A percentile compares a stretch with the other conserved stretches of the same genome.
These are phyloP conservation scores for Camponotus floridanus DNA, from an alignment of 1,140 invertebrate species.

Conservation along the genomic window DNA sequence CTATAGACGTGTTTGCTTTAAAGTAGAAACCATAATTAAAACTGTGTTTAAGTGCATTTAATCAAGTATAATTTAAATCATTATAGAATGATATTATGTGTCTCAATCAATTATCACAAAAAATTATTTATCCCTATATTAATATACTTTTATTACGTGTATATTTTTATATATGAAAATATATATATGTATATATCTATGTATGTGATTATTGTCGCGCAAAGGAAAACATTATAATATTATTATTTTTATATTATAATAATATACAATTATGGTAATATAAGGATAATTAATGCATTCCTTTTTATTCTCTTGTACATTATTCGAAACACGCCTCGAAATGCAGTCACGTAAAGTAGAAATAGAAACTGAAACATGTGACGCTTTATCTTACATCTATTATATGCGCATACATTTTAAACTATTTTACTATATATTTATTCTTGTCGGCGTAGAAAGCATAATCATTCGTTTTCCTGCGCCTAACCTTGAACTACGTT, in stretches of 20 bases:
- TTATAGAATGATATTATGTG: background rate
- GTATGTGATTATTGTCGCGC: background rate
- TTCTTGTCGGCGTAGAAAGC: conserved; percentile 8
- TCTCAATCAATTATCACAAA: background rate
- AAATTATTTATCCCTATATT: background rate
- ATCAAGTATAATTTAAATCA: background rate
- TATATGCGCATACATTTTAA: conserved; percentile 70
- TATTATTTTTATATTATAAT: background rate
- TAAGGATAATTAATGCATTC: conserved; percentile 16
- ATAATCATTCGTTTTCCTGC: conserved; percentile 46
- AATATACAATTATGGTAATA: background rate
- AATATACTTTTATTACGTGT: background rate
- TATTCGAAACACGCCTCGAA: conserved; percentile 31
- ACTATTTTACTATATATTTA: conserved; percentile 37
- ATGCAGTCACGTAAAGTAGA: conserved; percentile 16
- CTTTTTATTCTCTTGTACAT: conserved; percentile 29
- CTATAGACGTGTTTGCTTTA: background rate
- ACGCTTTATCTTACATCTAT: conserved; percentile 67
- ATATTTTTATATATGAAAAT: background rate
- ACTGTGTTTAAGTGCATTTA: background rate
- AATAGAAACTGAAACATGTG: conserved; percentile 12
- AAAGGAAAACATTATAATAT: background rate
- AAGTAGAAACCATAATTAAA: background rate
- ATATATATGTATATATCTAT: background rate
- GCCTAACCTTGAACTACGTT: conserved; percentile 11